Percentiles rank a stretch among this genome's conserved stretches.
These are phyloP conservation scores for Drosophila bocki DNA, from an alignment of 1,140 invertebrate species.

Conservation along the genomic window DNA sequence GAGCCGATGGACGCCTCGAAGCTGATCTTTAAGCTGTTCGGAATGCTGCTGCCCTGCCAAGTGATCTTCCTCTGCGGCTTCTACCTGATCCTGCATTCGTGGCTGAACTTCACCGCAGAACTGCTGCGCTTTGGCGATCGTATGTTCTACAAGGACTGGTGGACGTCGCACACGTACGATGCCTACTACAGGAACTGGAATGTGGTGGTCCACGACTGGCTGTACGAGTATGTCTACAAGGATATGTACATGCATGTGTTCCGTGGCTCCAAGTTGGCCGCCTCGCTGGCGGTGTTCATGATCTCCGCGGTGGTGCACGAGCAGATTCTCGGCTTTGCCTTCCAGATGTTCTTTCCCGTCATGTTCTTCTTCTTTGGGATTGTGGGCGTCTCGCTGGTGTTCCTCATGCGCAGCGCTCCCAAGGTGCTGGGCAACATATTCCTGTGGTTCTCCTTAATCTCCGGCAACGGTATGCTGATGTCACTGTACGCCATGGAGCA, in stretches of 20 bases:
- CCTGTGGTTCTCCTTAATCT: conserved; percentile 92
- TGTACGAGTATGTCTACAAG: conserved; percentile 96
- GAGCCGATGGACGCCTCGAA: conserved; percentile 87
- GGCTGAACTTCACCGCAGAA: conserved; percentile 95
- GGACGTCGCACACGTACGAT: conserved; percentile 93
- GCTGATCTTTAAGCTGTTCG: conserved; percentile 89
- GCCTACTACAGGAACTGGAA: conserved; percentile 97
- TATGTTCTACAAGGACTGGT: conserved; percentile 97
- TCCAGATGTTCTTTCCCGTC: conserved; percentile 95
- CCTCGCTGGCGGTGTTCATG: conserved; percentile 87
- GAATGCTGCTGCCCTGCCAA: conserved; percentile 90
- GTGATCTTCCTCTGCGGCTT: conserved; percentile 92
- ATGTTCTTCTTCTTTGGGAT: conserved; percentile 90
- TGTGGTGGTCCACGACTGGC: conserved; percentile 96
- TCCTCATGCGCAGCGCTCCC: conserved; percentile 86
- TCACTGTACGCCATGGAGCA: conserved; percentile 94
- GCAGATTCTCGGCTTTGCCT: conserved; percentile 91
- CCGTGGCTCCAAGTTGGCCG: conserved; percentile 86
- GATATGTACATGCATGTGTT: conserved; percentile 89
- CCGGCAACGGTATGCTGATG: conserved; percentile 91
- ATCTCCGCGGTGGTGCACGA: conserved; percentile 93
- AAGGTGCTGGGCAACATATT: conserved; percentile 90
- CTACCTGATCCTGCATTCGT: conserved; percentile 94
- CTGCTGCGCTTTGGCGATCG: conserved; percentile 94
- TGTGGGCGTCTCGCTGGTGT: conserved; percentile 87